phyloP scores from a whole-genome alignment of 2,797 vertebrate genomes.

The Gallinago solitaria region DNA sequence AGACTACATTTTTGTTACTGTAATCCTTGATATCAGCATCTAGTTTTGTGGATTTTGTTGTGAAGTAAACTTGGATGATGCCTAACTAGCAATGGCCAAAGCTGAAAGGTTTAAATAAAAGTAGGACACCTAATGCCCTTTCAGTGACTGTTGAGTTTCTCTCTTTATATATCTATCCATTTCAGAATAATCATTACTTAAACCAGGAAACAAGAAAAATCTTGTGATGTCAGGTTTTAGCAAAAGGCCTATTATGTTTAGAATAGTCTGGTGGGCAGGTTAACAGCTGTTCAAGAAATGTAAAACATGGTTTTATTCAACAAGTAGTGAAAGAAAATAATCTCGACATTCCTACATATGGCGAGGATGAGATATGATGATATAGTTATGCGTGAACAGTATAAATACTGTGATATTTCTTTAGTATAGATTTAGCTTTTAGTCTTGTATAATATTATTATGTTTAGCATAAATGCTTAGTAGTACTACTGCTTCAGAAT shows the following conservation, averaged over 20 bases:
- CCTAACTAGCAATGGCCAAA: neutral
- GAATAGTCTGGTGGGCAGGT: neutral
- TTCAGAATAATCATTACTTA: neutral
- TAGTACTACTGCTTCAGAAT: neutral
- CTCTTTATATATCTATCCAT: neutral
- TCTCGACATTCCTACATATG: neutral
- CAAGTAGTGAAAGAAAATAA: neutral
- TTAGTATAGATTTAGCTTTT: neutral
- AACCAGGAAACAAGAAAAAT: neutral
- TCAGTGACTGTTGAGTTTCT: neutral
- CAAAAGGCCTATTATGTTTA: neutral
- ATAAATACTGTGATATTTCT: neutral
- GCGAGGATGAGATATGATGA: neutral
- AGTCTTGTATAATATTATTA: neutral
- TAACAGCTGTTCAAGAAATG: neutral
- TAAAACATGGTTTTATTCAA: neutral
- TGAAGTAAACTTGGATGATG: neutral
- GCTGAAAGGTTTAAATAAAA: neutral
- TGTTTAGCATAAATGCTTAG: neutral
- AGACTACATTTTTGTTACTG: neutral
- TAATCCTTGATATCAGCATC: neutral
- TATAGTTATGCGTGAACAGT: neutral
- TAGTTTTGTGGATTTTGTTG: neutral
- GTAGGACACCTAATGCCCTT: neutral
- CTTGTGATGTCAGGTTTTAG: neutral